Conservation (phyloP, 2,888 invertebrate genomes). For the Acanthopleura granulata region DNA sequence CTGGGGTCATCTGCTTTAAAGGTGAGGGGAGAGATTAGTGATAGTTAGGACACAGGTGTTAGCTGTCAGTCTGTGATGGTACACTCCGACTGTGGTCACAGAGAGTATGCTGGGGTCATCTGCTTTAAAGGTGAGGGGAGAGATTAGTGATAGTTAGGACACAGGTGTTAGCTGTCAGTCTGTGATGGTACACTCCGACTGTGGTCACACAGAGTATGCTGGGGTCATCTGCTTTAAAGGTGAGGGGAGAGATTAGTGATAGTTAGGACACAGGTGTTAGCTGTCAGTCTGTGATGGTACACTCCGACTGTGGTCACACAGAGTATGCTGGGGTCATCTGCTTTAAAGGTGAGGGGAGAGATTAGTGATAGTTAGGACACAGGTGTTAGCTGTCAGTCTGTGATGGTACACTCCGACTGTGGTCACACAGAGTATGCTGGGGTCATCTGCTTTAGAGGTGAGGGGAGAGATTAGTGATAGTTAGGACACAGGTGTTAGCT, state of each 20-base stretch:
- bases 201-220: too few relatives aligned
- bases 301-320: not conserved
- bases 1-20: not conserved
- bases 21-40: too few relatives aligned
- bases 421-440: not conserved
- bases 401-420: constrained; percentile 72
- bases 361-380: too few relatives aligned
- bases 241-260: too few relatives aligned
- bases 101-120: not conserved
- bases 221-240: too few relatives aligned
- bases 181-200: not conserved
- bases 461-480: not conserved
- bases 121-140: not conserved
- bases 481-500: too few relatives aligned
- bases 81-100: constrained; percentile 53
- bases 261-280: too few relatives aligned
- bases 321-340: not conserved
- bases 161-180: too few relatives aligned
- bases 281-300: too few relatives aligned
- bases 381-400: not conserved
- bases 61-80: constrained; percentile 70
- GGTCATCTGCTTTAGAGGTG: not conserved
- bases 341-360: too few relatives aligned
- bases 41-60: too few relatives aligned
- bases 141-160: not conserved